Evolutionary conservation across 2,888 invertebrate species (phyloP).

Genomic region (Erebia ligea): DNA sequence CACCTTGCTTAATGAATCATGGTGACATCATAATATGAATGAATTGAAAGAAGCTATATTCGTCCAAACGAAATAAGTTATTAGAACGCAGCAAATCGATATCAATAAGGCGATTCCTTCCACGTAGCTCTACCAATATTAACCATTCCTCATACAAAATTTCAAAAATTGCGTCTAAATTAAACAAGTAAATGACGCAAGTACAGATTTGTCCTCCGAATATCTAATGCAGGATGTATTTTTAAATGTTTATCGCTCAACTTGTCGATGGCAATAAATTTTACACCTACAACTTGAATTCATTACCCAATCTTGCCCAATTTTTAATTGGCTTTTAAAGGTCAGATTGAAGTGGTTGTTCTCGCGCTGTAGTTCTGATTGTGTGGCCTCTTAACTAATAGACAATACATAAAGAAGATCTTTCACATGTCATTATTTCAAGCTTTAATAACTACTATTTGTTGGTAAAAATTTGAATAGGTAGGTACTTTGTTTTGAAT

Average conservation of each 20-base stretch:
- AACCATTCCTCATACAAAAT: background rate
- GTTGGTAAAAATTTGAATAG: background rate
- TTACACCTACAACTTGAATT: constrained; percentile 32
- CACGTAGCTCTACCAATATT: background rate
- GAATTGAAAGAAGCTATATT: background rate
- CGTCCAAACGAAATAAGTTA: background rate
- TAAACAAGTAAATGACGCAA: constrained; percentile 16
- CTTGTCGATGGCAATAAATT: constrained; percentile 27
- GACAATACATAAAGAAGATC: constrained; percentile 2
- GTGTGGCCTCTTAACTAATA: constrained; percentile 5
- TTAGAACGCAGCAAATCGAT: background rate
- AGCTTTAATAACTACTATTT: background rate
- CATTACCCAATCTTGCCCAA: constrained; percentile 33
- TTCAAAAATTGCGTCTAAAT: background rate
- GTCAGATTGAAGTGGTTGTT: constrained; percentile 27
- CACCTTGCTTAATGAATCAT: background rate
- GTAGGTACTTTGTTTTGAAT: too few relatives aligned
- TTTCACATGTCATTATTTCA: background rate
- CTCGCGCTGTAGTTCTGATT: constrained; percentile 1
- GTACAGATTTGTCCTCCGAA: constrained; percentile 30
- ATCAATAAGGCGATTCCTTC: background rate
- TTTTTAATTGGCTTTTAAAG: constrained; percentile 35
- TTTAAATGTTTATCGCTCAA: constrained; percentile 21
- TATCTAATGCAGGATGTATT: constrained; percentile 30
- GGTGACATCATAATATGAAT: constrained; percentile 1